phyloP scores from a whole-genome alignment of 2,113 vertebrate genomes.

The Corynorhinus townsendii region DNA sequence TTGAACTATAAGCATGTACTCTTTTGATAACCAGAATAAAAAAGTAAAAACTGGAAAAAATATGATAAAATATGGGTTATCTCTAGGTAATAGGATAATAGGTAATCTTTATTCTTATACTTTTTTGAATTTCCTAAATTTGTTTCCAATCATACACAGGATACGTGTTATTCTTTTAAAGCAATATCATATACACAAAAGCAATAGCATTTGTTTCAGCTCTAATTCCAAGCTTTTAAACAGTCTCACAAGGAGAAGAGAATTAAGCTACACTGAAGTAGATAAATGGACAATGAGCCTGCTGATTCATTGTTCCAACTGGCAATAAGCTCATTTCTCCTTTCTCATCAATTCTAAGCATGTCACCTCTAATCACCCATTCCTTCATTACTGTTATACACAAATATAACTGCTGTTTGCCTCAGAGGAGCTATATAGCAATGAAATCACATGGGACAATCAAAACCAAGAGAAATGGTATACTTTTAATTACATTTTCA shows the following conservation, averaged over 20 bases:
- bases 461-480: constrained; percentile 19
- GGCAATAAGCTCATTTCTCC: neutral
- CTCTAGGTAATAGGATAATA: neutral
- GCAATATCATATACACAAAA: neutral
- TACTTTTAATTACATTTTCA: constrained; percentile 27
- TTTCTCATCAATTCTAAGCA: constrained; percentile 14
- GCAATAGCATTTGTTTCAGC: neutral
- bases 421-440: neutral
- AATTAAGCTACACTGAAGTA: neutral
- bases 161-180: neutral
- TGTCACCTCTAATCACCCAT: neutral
- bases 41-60: constrained; percentile 17
- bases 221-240: constrained; percentile 32
- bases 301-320: neutral
- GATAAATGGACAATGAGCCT: neutral
- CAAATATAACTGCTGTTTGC: neutral
- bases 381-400: neutral
- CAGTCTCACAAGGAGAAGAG: neutral
- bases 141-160: constrained; percentile 10
- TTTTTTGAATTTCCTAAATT: constrained; percentile 32
- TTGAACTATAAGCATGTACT: neutral
- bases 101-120: neutral
- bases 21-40: constrained; percentile 2
- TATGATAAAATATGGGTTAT: neutral
- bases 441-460: constrained; percentile 2